Evolutionary conservation across 2,888 invertebrate genomes (phyloP), one percentile per base, ranked within the genome.

Genomic region (Chrysina gloriosa): DNA sequence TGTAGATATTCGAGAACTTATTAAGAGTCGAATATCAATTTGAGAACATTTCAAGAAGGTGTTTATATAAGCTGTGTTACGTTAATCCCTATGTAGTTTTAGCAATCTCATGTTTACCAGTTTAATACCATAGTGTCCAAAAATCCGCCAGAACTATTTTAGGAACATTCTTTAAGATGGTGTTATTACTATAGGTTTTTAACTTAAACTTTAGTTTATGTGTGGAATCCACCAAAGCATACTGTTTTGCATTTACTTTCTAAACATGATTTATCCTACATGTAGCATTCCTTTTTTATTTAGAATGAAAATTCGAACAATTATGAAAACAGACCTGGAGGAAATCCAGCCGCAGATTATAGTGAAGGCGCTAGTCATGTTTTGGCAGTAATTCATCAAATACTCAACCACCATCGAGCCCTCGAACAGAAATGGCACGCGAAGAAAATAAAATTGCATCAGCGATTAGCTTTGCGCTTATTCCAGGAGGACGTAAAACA

Each of bases 401-500:
- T 98, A 76, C 86, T 98, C 67, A 96, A 96, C 63, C 96, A 97
- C 80, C 98, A 98, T 81, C 87, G 97, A 64, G 92, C 95, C 4
- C 85, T 98, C 39, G 98, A 98, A 82, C 95, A 96, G 73, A 90
- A 95, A 70, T 98, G 97, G 94, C 97, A 97, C 78, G 91, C 94
- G 72, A 96, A 97, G 76, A 93, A 97, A 84, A 94, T 97, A 74
- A 95, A 97, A 82, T 86, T 98, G 67, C 98, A 98, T 83, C 98
- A 98, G 84, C 87, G 96, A 73, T 87, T 98, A 34, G 97, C 97
- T 5, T 85, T 98, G 75, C 87, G 93, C 70, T 87, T 98, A 47
- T 98, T 98, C 83, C 97, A 98, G 84, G 97, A 98, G 82, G 98
- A 98, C 83, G 97, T 98, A 54, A 93, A 96, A 83, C 97, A 97